A percentile compares a stretch with the other conserved stretches of the same genome.
These are phyloP conservation scores for Brachionus calyciflorus DNA, from an alignment of 1,140 invertebrate genomes.

Conservation along the genomic window DNA sequence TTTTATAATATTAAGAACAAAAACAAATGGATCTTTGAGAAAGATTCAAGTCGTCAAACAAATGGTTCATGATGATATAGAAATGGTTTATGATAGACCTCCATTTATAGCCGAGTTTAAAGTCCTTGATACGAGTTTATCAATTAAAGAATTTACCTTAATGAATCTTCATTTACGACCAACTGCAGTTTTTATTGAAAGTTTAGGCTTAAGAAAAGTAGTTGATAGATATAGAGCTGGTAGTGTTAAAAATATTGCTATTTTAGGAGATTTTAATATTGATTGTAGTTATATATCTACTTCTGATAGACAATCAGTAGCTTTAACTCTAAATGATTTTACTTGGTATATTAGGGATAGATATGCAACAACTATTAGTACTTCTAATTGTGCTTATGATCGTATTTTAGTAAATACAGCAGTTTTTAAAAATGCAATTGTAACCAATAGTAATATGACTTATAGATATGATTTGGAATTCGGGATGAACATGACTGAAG, in stretches of 20 bases:
- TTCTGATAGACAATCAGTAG: background rate
- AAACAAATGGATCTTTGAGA: background rate
- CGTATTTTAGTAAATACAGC: background rate
- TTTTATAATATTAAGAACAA: background rate
- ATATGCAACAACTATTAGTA: slow-evolving; percentile 31
- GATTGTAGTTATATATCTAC: slow-evolving; percentile 26
- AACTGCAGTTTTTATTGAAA: slow-evolving; percentile 2
- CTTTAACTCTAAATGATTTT: slow-evolving; percentile 3
- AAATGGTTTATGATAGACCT: slow-evolving; percentile 11
- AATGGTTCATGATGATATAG: background rate
- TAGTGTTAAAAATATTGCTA: background rate
- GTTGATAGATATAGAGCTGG: slow-evolving; percentile 6
- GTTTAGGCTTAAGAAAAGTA: slow-evolving; percentile 29
- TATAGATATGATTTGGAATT: slow-evolving; percentile 9
- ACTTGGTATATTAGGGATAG: slow-evolving; percentile 20
- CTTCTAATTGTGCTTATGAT: slow-evolving; percentile 29
- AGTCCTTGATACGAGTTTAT: background rate
- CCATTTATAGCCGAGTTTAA: slow-evolving; percentile 29
- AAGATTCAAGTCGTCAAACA: background rate
- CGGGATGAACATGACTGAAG: background rate
- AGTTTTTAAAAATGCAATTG: background rate
- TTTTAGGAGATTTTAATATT: slow-evolving; percentile 42
- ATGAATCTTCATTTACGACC: slow-evolving; percentile 32
- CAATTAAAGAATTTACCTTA: slow-evolving; percentile 8
- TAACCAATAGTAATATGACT: slow-evolving; percentile 12